phyloP scores from a whole-genome alignment of 2,888 invertebrate genomes.

The Heteromyza rotundicornis region DNA sequence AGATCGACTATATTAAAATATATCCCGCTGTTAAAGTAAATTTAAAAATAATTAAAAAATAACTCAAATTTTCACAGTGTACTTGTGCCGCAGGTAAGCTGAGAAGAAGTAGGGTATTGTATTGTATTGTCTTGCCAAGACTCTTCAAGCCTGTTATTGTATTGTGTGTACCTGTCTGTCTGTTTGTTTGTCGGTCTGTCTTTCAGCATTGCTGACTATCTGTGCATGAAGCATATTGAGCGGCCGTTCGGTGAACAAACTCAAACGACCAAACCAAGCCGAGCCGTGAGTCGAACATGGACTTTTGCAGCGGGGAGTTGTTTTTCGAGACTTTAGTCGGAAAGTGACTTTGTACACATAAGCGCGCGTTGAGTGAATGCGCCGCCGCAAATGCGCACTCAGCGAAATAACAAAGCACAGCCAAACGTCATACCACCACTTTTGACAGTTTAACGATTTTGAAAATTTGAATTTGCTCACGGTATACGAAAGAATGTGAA shows the following conservation, averaged over 20 bases:
- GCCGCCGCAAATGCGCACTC: background rate
- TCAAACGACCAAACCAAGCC: background rate
- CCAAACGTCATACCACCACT: conserved; percentile 2
- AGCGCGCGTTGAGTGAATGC: conserved; percentile 15
- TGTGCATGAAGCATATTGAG: background rate
- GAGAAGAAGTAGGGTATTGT: background rate
- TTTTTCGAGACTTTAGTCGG: background rate
- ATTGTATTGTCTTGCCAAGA: background rate
- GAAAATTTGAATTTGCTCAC: background rate
- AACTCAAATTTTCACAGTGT: background rate
- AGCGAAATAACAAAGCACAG: background rate
- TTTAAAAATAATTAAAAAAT: background rate
- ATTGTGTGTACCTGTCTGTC: background rate
- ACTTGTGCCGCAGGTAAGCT: background rate
- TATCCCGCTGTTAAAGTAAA: background rate
- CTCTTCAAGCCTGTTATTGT: background rate
- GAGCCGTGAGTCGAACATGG: background rate
- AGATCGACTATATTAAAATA: no score
- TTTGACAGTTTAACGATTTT: conserved; percentile 15
- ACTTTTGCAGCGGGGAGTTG: background rate
- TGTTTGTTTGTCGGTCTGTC: no score
- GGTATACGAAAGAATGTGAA: background rate
- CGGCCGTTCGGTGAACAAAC: background rate
- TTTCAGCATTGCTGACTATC: background rate
- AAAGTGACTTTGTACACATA: conserved; percentile 20